Evolutionary conservation across 2,797 vertebrate genomes (phyloP), one percentile per base, ranked within the genome.

Genomic region (Moxostoma hubbsi): DNA sequence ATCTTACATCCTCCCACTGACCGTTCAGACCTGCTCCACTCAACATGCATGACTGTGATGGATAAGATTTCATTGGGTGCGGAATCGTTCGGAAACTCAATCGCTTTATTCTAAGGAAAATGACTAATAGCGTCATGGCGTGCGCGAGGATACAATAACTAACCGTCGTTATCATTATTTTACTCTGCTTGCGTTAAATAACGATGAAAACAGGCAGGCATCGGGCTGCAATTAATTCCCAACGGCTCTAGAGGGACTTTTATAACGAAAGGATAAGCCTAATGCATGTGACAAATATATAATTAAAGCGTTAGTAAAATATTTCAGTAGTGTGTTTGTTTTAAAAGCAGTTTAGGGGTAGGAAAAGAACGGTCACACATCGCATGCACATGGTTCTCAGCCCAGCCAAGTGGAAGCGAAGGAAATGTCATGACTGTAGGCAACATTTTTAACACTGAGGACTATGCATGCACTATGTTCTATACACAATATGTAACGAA

Each of bases 1-100:
- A 71, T 58, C 15, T 46, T 16, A 61, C 67, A 62, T 73, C 24
- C 63, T 72, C 58, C 36, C 70, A 36, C 45, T 18, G 43, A 45
- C 47, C 69, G 54, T 16, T 63, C 66, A 36, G 36, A 36, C 36
- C 36, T 36, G 36, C 36, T 36, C 36, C 36, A 65, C 36, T 36
- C 36, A 45, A 71, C 57, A 50, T 18, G 67, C 73, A 83, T 83
- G 82, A 77, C 82, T 67, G 73, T 63, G 73, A 66, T 63, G 73
- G 49, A 76, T 83, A 73, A 66, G 62, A 77, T 80, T 80, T 80
- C 77, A 59, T 58, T 53, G 12, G 69, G 43, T 75, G 49, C 15
- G 46, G 46, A 64, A 51, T 49, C 13, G 58, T 18, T 6, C 7
- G 11, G 59, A 59, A 36, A 68, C 50, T 15, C 53, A 13, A 53